phyloP scores from a whole-genome alignment of 2,888 invertebrate genomes.

The Thereva nobilitata region DNA sequence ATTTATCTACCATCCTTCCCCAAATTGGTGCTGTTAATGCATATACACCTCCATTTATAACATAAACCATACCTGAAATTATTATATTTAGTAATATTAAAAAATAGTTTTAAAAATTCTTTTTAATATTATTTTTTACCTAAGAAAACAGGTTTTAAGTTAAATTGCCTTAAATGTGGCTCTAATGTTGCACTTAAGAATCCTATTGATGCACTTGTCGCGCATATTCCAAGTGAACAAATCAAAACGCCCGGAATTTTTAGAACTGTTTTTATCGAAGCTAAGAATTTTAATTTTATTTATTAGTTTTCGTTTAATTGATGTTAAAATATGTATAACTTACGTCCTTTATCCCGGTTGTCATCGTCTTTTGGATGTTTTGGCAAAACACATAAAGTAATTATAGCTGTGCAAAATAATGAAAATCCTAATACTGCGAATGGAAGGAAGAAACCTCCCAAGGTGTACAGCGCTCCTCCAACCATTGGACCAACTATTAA shows the following conservation, averaged over 20 bases:
- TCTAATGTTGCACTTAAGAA: conserved; percentile 89
- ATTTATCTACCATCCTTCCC: conserved; percentile 80
- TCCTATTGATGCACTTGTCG: conserved; percentile 80
- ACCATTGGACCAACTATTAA: conserved; percentile 89
- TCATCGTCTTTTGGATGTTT: conserved; percentile 63
- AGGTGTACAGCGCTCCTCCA: conserved; percentile 80
- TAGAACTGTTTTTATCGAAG: conserved; percentile 67
- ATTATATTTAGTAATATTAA: neutral
- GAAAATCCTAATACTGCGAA: conserved; percentile 79
- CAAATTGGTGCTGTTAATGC: conserved; percentile 77
- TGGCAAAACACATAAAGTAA: conserved; percentile 75
- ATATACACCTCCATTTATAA: conserved; percentile 81
- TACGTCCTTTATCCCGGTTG: conserved; percentile 65
- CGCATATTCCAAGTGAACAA: conserved; percentile 72
- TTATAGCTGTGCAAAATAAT: conserved; percentile 73
- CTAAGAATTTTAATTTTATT: conserved; percentile 55
- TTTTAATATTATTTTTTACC: conserved; percentile 30
- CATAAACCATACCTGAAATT: conserved; percentile 76
- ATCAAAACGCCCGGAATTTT: conserved; percentile 76
- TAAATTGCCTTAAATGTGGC: conserved; percentile 70
- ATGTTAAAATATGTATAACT: conserved; percentile 47
- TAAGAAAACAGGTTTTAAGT: conserved; percentile 42
- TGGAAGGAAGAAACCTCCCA: conserved; percentile 79
- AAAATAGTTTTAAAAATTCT: conserved; percentile 5
- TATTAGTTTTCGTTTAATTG: too few relatives aligned